A percentile compares a stretch with the other conserved stretches of the same genome.
phyloP scores from a whole-genome alignment of 2,888 invertebrate genomes.

The Drosophila anomelani region DNA sequence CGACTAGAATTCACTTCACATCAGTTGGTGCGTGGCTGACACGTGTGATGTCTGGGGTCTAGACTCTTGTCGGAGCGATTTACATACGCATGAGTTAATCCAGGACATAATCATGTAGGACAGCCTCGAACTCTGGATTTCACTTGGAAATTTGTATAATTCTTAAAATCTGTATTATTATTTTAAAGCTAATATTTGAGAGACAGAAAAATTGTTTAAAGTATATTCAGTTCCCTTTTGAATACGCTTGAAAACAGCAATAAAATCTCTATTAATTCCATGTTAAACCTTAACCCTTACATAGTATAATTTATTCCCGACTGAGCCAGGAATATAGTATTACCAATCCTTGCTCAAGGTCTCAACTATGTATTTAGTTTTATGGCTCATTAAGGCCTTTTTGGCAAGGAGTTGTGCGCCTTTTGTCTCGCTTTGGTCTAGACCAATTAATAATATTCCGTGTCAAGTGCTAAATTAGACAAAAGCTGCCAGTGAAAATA shows the following conservation, averaged over 20 bases:
- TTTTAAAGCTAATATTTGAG: background rate
- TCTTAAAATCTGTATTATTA: background rate
- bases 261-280: background rate
- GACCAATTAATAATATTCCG: slow-evolving; percentile 76
- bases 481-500: slow-evolving; percentile 35
- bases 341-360: background rate
- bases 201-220: background rate
- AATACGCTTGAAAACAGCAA: too few species aligned
- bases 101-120: background rate
- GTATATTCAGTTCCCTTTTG: background rate
- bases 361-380: slow-evolving; percentile 21
- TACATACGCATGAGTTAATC: background rate
- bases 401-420: slow-evolving; percentile 19
- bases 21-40: slow-evolving; percentile 9
- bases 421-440: slow-evolving; percentile 58
- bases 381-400: slow-evolving; percentile 24
- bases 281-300: background rate
- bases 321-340: background rate
- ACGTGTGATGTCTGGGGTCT: slow-evolving; percentile 22
- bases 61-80: slow-evolving; percentile 7
- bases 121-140: background rate
- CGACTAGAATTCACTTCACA: slow-evolving; percentile 15
- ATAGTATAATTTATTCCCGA: background rate
- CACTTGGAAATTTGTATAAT: background rate
- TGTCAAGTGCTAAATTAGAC: slow-evolving; percentile 65